Evolutionary conservation across 2,888 invertebrate species (phyloP), one percentile per base, ranked within the genome.

Genomic region (Polyommatus icarus): DNA sequence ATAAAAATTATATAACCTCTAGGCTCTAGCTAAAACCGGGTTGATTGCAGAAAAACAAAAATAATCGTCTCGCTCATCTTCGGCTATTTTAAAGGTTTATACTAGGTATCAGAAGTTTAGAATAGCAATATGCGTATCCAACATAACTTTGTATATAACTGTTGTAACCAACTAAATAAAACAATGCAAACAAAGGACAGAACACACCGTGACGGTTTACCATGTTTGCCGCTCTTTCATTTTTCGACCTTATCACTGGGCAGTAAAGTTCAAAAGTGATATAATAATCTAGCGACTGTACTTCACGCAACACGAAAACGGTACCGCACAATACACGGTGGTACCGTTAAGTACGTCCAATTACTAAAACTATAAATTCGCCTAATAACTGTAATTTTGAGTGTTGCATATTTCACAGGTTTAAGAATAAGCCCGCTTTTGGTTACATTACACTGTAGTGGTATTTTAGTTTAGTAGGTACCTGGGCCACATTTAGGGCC

Each of bases 341-440:
- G 36, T 46, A 46, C 73, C 73, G 73, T 73, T 73, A 73, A 73
- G 24, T 20, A 73, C n/a, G 12, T 20, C 73, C 46, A 46, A 73
- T 46, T 46, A 73, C 73, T 46, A 20, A n/a, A 40, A 61, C 61
- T 61, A 61, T 61, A 61, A 61, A 24, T 12, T 61, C 18, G 20
- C 71, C 36, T 71, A 36, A 20, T 72, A 72, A 36, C 72, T 72
- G 72, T 36, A 46, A 72, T 61, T 61, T 24, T 24, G 61, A 10
- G 8, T 24, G 61, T 20, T 57, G n/a, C 10, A 61, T 61, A 10
- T 24, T 50, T 15, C 50, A 61, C 59, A 59, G 20, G 59, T 8
- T 8, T 61, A 20, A 8, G n/a, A 59, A 59, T n/a, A 61, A 61
- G 61, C 10, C 61, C 10, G 24, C 2, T 24, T 20, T 20, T 20